Evolutionary conservation across 2,888 invertebrate species (phyloP), one percentile per base, ranked within the genome.

Genomic region (Drosophila parthenogenetica): DNA sequence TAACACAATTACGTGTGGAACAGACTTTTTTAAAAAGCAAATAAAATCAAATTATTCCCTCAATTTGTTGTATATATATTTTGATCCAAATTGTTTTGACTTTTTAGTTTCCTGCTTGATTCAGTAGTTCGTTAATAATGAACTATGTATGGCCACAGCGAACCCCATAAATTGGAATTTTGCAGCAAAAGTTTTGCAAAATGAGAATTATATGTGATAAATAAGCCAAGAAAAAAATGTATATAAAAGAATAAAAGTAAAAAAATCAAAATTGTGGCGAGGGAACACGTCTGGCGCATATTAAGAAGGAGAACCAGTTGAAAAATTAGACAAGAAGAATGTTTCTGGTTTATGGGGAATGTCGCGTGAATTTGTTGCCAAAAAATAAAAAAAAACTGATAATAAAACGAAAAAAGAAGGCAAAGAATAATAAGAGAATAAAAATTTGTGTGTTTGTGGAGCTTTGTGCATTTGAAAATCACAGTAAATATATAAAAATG

Each of bases 241-340:
- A 13, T 35, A 13, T 35, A 35, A 13, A 35, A 35, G 4, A 35
- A 11, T 13, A 35, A 29, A 5, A 5, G 5, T 8, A 29, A 29
- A 5, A 29, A 5, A 29, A 35, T 11, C 1, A 37, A 57, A 46
- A 57, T 37, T 14, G 29, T 29, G 14, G 13, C 22, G 16, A 45
- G 46, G 53, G 60, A 77, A 79, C 65, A 51, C 72, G 82, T 76
- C 67, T 73, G 69, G 42, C 61, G 82, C 65, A 87, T 81, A 85
- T 82, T 77, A 70, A 81, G 69, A 77, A 60, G 25, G 55, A 60
- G 65, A 87, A 87, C 82, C 74, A 81, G 82, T 79, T 86, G 69
- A 74, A 71, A 73, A 77, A 86, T 83, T 86, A 73, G 77, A 68
- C 81, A 75, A 57, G 57, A 70, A 45, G 49, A 60, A 64, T 49